phyloP scores from a whole-genome alignment of 2,888 invertebrate species.

The Apeira syringaria region DNA sequence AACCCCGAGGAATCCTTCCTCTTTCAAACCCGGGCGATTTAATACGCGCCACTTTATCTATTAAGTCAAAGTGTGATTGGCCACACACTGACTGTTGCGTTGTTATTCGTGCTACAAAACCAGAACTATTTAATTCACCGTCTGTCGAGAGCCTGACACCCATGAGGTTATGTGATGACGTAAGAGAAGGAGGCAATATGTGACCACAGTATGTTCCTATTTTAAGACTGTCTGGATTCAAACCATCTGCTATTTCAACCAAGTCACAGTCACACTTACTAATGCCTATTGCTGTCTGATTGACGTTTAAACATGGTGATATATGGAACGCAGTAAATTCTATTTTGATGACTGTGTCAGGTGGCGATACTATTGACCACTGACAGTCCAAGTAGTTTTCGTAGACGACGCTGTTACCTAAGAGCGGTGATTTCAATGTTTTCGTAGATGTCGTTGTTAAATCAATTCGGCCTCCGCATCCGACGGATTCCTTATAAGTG shows the following conservation, averaged over 20 bases:
- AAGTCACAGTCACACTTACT: slow-evolving; percentile 88
- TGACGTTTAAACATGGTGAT: slow-evolving; percentile 64
- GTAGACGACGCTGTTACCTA: slow-evolving; percentile 72
- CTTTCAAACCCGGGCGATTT: slow-evolving; percentile 59
- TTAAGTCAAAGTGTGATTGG: slow-evolving; percentile 40
- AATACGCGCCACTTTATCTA: slow-evolving; percentile 39
- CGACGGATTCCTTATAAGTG: slow-evolving; percentile 74
- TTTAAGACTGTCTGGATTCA: slow-evolving; percentile 84
- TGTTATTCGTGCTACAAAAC: slow-evolving; percentile 85
- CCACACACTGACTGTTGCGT: slow-evolving; percentile 67
- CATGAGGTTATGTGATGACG: slow-evolving; percentile 84
- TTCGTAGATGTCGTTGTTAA: slow-evolving; percentile 64
- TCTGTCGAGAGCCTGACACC: slow-evolving; percentile 88
- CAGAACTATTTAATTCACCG: slow-evolving; percentile 81
- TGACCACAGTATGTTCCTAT: slow-evolving; percentile 89
- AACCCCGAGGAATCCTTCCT: slow-evolving; percentile 55
- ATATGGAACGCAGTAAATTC: slow-evolving; percentile 81
- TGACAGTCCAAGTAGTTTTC: slow-evolving; percentile 89
- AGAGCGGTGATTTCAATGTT: slow-evolving; percentile 64
- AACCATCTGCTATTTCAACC: slow-evolving; percentile 89
- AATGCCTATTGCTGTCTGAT: slow-evolving; percentile 61
- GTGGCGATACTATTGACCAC: slow-evolving; percentile 86
- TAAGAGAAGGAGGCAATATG: slow-evolving; percentile 76
- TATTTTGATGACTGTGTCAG: slow-evolving; percentile 85
- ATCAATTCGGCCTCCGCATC: slow-evolving; percentile 88